Percentiles rank a stretch among this genome's conserved stretches.
These are phyloP conservation scores for Andrena bucephala DNA, from an alignment of 2,888 invertebrate species.

Conservation along the genomic window DNA sequence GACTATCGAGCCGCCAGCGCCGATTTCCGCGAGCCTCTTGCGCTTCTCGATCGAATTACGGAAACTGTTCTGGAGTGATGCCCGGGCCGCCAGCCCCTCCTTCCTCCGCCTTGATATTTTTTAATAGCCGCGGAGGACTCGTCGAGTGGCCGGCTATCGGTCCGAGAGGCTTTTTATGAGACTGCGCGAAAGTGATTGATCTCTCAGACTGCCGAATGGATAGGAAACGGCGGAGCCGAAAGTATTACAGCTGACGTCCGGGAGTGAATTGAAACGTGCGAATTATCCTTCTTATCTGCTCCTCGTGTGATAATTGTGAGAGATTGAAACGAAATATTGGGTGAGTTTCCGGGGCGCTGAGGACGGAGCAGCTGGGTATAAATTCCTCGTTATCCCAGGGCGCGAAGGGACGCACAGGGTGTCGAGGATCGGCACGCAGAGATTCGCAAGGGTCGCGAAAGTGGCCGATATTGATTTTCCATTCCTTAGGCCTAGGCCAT, in stretches of 20 bases:
- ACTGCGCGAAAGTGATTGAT: too few species aligned
- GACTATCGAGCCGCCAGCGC: slow-evolving; percentile 59
- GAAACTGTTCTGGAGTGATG: slow-evolving; percentile 68
- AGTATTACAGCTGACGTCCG: too few species aligned
- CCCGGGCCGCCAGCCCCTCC: slow-evolving; percentile 21
- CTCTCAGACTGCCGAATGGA: too few species aligned
- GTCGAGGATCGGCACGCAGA: slow-evolving; percentile 9
- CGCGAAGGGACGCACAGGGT: slow-evolving; percentile 2
- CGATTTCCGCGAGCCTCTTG: slow-evolving; percentile 20
- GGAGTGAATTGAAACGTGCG: too few species aligned
- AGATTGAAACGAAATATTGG: not conserved
- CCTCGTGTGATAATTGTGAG: too few species aligned
- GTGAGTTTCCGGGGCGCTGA: slow-evolving; percentile 18
- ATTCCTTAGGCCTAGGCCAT: slow-evolving; percentile 67
- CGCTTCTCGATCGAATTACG: slow-evolving; percentile 75
- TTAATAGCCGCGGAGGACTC: slow-evolving; percentile 33
- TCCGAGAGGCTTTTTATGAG: too few species aligned
- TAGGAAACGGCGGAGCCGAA: too few species aligned
- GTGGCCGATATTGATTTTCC: slow-evolving; percentile 72
- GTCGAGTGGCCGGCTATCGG: too few species aligned
- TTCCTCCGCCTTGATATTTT: slow-evolving; percentile 34
- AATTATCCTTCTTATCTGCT: too few species aligned
- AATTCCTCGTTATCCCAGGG: slow-evolving; percentile 20
- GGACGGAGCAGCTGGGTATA: slow-evolving; percentile 15
- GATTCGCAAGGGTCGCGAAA: slow-evolving; percentile 45